Percentiles rank a stretch among this genome's conserved stretches.
Evolutionary conservation across 2,888 invertebrate genomes (phyloP).

Genomic region (Arge pagana): DNA sequence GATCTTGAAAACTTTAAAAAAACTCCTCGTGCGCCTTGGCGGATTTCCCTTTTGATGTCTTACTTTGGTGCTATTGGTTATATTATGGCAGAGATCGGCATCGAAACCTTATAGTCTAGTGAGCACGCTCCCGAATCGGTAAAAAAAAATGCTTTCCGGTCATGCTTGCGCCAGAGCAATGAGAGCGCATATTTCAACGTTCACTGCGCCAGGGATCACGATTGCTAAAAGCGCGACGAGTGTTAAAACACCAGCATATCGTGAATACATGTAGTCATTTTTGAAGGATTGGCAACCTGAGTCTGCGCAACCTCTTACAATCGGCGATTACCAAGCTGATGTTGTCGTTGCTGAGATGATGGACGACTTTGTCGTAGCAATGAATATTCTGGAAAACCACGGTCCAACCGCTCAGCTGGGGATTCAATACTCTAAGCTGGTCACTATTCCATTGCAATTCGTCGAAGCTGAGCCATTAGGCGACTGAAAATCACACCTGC

Average conservation of each 20-base stretch:
- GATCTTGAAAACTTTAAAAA: neutral
- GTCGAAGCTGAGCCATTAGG: slow-evolving; percentile 36
- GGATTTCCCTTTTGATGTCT: slow-evolving; percentile 16
- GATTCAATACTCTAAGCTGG: slow-evolving; percentile 30
- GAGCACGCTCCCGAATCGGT: slow-evolving; percentile 4
- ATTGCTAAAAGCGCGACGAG: neutral
- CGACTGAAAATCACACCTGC: slow-evolving; percentile 35
- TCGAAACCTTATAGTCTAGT: slow-evolving; percentile 1
- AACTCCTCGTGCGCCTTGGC: slow-evolving; percentile 6
- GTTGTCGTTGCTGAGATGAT: neutral
- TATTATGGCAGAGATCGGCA: slow-evolving; percentile 3
- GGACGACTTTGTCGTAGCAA: neutral
- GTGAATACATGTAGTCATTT: slow-evolving; percentile 14
- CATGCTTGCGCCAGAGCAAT: slow-evolving; percentile 10
- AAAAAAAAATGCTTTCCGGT: neutral
- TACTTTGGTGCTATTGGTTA: slow-evolving; percentile 9
- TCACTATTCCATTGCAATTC: slow-evolving; percentile 28
- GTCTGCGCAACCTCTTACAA: neutral
- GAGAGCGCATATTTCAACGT: slow-evolving; percentile 6
- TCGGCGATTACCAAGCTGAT: neutral
- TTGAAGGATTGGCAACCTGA: slow-evolving; percentile 7
- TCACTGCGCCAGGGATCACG: slow-evolving; percentile 6
- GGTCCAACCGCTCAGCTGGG: slow-evolving; percentile 28
- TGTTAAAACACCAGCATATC: neutral
- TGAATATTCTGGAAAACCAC: slow-evolving; percentile 11